These are phyloP conservation scores for Orchesella flavescens DNA, from an alignment of 2,888 invertebrate species.

Conservation along the genomic window DNA sequence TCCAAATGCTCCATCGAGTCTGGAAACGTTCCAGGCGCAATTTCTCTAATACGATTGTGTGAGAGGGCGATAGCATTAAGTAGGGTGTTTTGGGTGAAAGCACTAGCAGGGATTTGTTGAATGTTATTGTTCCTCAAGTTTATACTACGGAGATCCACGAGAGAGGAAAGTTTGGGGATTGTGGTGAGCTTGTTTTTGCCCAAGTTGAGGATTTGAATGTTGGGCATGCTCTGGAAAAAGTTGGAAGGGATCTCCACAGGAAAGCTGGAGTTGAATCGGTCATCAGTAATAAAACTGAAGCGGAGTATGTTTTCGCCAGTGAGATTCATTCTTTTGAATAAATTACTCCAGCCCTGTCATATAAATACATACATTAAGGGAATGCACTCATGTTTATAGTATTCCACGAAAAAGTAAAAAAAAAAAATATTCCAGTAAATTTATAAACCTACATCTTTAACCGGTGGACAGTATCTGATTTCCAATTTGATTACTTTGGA, in stretches of 20 bases:
- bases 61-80: slow-evolving; percentile 57
- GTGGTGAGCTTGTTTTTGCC: slow-evolving; percentile 56
- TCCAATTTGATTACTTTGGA: slow-evolving; percentile 49
- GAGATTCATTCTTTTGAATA: slow-evolving; percentile 64
- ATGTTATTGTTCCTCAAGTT: slow-evolving; percentile 61
- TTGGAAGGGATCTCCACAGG: slow-evolving; percentile 63
- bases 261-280: neutral
- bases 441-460: slow-evolving; percentile 57
- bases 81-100: slow-evolving; percentile 56
- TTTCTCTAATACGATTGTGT: slow-evolving; percentile 60
- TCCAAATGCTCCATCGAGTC: slow-evolving; percentile 59
- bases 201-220: slow-evolving; percentile 61
- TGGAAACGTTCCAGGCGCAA: slow-evolving; percentile 64
- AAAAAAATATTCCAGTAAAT: no score
- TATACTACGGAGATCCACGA: slow-evolving; percentile 57
- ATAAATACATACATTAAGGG: neutral
- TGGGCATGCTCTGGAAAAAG: slow-evolving; percentile 63
- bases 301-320: slow-evolving; percentile 35
- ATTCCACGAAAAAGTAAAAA: no score
- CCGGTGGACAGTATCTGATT: slow-evolving; percentile 53
- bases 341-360: slow-evolving; percentile 61
- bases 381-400: neutral
- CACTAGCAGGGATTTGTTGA: slow-evolving; percentile 29
- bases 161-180: slow-evolving; percentile 61
- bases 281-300: slow-evolving; percentile 42